phyloP scores from a whole-genome alignment of 1,140 invertebrate species.

The Plectus sambesii region DNA sequence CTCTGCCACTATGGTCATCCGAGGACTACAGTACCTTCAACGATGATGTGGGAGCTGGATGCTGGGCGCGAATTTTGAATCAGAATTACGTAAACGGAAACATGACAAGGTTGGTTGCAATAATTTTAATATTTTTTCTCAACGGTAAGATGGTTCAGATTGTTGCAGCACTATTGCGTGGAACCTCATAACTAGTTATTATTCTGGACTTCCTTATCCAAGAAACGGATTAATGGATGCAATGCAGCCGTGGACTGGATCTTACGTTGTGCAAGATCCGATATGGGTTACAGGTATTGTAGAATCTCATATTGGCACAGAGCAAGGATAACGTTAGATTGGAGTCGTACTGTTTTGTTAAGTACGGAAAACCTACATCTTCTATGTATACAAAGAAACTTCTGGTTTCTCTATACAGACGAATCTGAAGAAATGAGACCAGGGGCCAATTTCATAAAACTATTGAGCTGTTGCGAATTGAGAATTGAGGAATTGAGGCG shows the following conservation, averaged over 20 bases:
- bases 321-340: no score
- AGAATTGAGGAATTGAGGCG: no score
- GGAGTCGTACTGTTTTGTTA: no score
- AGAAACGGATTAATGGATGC: constrained; percentile 47
- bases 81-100: constrained; percentile 49
- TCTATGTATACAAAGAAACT: constrained; percentile 7
- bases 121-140: constrained; percentile 30
- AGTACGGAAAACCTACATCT: neutral
- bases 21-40: constrained; percentile 48
- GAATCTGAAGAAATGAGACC: no score
- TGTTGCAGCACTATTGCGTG: constrained; percentile 46
- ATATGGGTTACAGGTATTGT: constrained; percentile 44
- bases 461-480: no score
- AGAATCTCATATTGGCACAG: no score
- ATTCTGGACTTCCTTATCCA: constrained; percentile 38
- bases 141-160: no score
- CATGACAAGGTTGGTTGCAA: constrained; percentile 46
- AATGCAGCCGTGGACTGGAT: constrained; percentile 46
- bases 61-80: constrained; percentile 48
- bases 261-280: constrained; percentile 43
- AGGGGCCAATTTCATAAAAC: no score
- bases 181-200: constrained; percentile 47
- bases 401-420: no score
- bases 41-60: constrained; percentile 47
- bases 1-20: constrained; percentile 46